Evolutionary conservation across 2,888 invertebrate species (phyloP).

Genomic region (Aleiodes leptofemur): DNA sequence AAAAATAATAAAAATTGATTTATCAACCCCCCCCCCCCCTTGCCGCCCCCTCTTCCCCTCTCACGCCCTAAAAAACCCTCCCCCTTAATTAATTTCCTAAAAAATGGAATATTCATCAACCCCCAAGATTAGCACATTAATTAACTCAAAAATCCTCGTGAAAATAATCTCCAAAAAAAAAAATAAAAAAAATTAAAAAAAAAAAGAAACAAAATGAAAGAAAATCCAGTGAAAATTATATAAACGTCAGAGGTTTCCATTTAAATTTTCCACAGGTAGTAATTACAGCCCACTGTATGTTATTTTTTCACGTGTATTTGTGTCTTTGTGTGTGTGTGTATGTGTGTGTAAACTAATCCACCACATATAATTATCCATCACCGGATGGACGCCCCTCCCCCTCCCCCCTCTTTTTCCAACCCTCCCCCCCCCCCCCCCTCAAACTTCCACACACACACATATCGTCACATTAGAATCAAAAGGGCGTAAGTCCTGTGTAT

Average conservation of each 20-base stretch:
- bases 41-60: background rate
- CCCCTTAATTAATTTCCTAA: background rate
- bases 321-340: slow-evolving; percentile 22
- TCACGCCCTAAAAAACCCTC: background rate
- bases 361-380: slow-evolving; percentile 68
- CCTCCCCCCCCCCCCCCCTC: too few relatives aligned
- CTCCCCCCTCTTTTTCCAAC: slow-evolving; percentile 15
- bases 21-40: background rate
- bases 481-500: too few relatives aligned
- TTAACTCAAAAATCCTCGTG: too few relatives aligned
- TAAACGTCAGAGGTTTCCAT: background rate
- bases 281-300: slow-evolving; percentile 23
- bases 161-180: too few relatives aligned
- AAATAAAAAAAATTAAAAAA: too few relatives aligned
- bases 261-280: slow-evolving; percentile 20
- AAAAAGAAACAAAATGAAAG: too few relatives aligned
- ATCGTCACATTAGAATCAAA: too few relatives aligned
- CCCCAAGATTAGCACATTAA: too few relatives aligned
- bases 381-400: slow-evolving; percentile 61
- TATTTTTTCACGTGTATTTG: background rate
- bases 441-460: slow-evolving; percentile 50
- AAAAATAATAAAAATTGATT: too few relatives aligned
- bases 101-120: too few relatives aligned
- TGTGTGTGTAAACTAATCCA: slow-evolving; percentile 59
- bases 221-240: background rate